Percentiles rank a stretch among this genome's conserved stretches.
phyloP scores from a whole-genome alignment of 2,888 invertebrate genomes.

The Sarcophaga caerulescens region DNA sequence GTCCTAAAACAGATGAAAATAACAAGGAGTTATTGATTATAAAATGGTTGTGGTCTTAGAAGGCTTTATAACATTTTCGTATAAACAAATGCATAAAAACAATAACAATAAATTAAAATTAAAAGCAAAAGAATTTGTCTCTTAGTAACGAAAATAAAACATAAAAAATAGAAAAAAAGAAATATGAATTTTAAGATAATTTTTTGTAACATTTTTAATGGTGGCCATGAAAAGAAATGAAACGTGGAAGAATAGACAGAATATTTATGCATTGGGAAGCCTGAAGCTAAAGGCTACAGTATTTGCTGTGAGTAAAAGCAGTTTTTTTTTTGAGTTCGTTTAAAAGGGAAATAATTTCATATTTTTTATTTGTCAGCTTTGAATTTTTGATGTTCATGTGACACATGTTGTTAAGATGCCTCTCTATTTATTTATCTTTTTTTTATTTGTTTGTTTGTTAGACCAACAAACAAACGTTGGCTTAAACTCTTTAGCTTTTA shows the following conservation, averaged over 20 bases:
- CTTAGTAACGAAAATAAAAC: slow-evolving; percentile 43
- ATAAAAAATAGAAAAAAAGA: neutral
- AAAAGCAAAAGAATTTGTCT: neutral
- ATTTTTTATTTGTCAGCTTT: slow-evolving; percentile 62
- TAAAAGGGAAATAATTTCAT: slow-evolving; percentile 44
- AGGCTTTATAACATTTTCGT: too few species aligned
- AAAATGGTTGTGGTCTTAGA: too few species aligned
- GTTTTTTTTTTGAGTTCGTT: neutral
- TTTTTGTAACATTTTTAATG: slow-evolving; percentile 11
- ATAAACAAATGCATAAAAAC: neutral
- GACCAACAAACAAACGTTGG: slow-evolving; percentile 5
- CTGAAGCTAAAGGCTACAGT: neutral
- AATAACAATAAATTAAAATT: neutral
- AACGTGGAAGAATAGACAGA: neutral
- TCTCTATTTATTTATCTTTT: too few species aligned
- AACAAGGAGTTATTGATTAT: too few species aligned
- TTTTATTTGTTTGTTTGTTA: slow-evolving; percentile 8
- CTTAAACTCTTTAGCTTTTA: neutral
- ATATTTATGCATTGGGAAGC: neutral
- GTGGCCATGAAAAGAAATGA: slow-evolving; percentile 28
- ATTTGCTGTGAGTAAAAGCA: neutral
- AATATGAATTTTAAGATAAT: slow-evolving; percentile 29
- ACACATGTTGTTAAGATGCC: slow-evolving; percentile 42
- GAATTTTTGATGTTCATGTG: slow-evolving; percentile 58
- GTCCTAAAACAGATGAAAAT: too few species aligned